Percentiles rank a stretch among this genome's conserved stretches.
Evolutionary conservation across 2,888 invertebrate genomes (phyloP).

Genomic region (Diarsia mendica): DNA sequence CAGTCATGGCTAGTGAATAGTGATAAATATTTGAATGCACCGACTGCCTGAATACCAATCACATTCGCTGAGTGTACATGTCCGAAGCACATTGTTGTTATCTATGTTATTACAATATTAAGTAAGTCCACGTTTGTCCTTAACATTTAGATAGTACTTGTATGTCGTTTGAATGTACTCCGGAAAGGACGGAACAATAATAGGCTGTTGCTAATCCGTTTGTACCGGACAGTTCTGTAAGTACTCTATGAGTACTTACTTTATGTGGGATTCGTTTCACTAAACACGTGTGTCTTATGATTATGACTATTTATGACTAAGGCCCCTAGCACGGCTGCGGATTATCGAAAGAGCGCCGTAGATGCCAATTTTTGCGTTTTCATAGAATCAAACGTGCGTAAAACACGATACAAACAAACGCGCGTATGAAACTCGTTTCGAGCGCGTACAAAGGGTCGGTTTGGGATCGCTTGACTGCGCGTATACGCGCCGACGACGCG

Average conservation of each 20-base stretch:
- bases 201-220: conserved; percentile 37
- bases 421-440: too few species aligned
- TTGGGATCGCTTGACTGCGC: too few species aligned
- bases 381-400: too few species aligned
- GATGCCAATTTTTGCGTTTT: too few species aligned
- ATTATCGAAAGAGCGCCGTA: too few species aligned
- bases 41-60: conserved; percentile 19
- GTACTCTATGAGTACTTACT: background rate
- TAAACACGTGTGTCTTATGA: conserved; percentile 35
- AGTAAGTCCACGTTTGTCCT: conserved; percentile 44
- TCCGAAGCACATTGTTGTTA: conserved; percentile 33
- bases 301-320: too few species aligned
- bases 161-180: conserved; percentile 7
- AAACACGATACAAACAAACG: too few species aligned
- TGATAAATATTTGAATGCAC: background rate
- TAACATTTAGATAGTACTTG: conserved; percentile 43
- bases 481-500: too few species aligned
- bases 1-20: background rate
- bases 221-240: conserved; percentile 3
- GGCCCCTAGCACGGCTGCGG: too few species aligned
- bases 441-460: too few species aligned
- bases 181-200: conserved; percentile 19
- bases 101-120: conserved; percentile 34
- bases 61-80: conserved; percentile 25
- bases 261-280: conserved; percentile 11